phyloP scores from a whole-genome alignment of 2,797 vertebrate genomes.

The Schizopygopsis malacanthus region DNA sequence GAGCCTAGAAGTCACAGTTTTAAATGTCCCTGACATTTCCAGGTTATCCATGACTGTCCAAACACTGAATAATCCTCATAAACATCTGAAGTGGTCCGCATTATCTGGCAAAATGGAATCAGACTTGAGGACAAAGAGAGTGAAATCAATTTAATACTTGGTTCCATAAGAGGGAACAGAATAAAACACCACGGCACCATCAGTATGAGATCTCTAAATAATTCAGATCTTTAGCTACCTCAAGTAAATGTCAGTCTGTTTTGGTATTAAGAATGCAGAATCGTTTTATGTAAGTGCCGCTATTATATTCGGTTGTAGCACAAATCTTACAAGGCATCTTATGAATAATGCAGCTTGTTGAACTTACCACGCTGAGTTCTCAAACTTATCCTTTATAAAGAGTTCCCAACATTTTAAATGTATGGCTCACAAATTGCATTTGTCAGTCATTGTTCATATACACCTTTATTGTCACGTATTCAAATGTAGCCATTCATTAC shows the following conservation, averaged over 20 bases:
- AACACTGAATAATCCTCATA: neutral
- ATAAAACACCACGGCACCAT: neutral
- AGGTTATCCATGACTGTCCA: neutral
- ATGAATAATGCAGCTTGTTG: slow-evolving; percentile 25
- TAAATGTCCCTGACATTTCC: neutral
- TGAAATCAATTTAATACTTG: neutral
- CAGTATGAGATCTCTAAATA: slow-evolving; percentile 42
- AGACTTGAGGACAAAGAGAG: neutral
- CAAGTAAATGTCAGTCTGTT: neutral
- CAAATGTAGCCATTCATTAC: neutral
- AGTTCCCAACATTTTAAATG: neutral
- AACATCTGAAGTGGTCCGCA: neutral
- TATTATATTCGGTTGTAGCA: neutral
- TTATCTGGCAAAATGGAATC: neutral
- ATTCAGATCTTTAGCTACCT: slow-evolving; percentile 35
- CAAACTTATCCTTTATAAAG: neutral
- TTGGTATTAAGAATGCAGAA: slow-evolving; percentile 37
- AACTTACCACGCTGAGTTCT: neutral
- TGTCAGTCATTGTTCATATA: neutral
- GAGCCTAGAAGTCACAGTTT: neutral
- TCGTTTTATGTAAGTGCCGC: neutral
- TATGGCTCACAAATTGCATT: neutral
- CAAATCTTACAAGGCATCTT: neutral
- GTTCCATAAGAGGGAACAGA: neutral
- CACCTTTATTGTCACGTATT: neutral